A percentile compares a stretch with the other conserved stretches of the same genome.
Evolutionary conservation across 64 coral and sea anemone species (phyloP).

Genomic region (Catalaphyllia jardinei): DNA sequence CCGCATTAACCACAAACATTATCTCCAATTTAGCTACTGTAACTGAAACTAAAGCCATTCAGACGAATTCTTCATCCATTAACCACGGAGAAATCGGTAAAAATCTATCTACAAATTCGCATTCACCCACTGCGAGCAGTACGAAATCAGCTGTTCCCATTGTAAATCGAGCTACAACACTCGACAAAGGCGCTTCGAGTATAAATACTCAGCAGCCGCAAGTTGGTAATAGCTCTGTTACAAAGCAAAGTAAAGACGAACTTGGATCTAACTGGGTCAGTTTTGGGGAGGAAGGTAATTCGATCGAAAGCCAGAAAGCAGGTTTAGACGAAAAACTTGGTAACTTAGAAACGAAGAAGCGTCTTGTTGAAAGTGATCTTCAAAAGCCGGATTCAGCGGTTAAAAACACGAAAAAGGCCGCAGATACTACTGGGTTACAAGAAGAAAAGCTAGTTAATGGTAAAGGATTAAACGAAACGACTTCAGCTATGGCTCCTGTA

Average conservation of each 20-base stretch:
- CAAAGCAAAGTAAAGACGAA: neutral
- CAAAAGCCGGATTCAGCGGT: neutral
- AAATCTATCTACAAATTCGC: neutral
- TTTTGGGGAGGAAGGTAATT: constrained; percentile 33
- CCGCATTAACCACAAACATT: constrained; percentile 40
- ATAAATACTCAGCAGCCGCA: neutral
- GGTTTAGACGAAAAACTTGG: neutral
- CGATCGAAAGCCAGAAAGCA: neutral
- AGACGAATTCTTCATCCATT: neutral
- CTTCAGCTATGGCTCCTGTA: constrained; percentile 7
- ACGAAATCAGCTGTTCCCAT: constrained; percentile 47
- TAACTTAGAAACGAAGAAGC: neutral
- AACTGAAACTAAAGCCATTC: neutral
- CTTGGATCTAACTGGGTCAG: constrained; percentile 22
- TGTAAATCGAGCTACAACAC: neutral
- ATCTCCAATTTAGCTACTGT: constrained; percentile 18
- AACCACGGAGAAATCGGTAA: neutral
- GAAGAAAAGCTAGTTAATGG: neutral
- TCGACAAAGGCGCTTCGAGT: neutral
- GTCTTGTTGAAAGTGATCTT: neutral
- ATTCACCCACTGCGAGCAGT: neutral
- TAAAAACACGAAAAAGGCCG: neutral
- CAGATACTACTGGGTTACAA: neutral
- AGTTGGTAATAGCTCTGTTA: neutral
- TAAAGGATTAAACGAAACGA: neutral